Evolutionary conservation across 2,888 invertebrate species (phyloP), one percentile per base, ranked within the genome.

Genomic region (Metacarcinus magister): DNA sequence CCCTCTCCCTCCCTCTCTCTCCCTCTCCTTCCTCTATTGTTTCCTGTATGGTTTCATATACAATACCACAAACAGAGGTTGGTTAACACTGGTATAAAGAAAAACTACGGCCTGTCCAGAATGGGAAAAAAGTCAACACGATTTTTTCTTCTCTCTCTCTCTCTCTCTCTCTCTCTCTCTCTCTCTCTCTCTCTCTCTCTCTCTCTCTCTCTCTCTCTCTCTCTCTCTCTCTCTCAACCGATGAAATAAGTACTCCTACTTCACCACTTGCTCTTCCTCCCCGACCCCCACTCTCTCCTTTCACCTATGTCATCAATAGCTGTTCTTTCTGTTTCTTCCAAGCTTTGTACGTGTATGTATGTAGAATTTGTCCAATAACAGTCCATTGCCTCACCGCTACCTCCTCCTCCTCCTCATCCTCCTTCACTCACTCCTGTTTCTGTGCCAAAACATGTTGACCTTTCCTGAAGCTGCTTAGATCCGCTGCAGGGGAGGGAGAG

Each of bases 131-230:
- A 54, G 54, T 54, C 54, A 54, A 54, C 54, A 54, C 13, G 87
- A 32, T 23, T 87, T 1, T 90, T 39, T 90, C 90, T 90, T 90
- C 90, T 90, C 90, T 90, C 90, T 90, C 92, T 92, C 92, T 92
- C 92, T 92, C 92, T 92, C 92, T 92, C 92, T 92, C 92, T 92
- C 92, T 92, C 92, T 92, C 92, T 92, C 92, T 92, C 92, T 92
- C 92, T 46, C 46, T 90, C 54, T 54, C 92, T 32, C 92, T 54
- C 92, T 32, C 54, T 93, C 93, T 60, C 93, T 60, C 32, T 60
- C 23, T 67, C n/a, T 67, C 23, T 67, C 67, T 67, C 67, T n/a
- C 23, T 67, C n/a, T 67, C 23, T n/a, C 67, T 67, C 16, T 60
- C 60, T 60, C 2, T 60, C 60, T 19, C 60, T 60, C 16, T 60